Percentiles rank a stretch among this genome's conserved stretches.
These are phyloP conservation scores for Ceraclea dissimilis DNA, from an alignment of 2,888 invertebrate species.

Conservation along the genomic window DNA sequence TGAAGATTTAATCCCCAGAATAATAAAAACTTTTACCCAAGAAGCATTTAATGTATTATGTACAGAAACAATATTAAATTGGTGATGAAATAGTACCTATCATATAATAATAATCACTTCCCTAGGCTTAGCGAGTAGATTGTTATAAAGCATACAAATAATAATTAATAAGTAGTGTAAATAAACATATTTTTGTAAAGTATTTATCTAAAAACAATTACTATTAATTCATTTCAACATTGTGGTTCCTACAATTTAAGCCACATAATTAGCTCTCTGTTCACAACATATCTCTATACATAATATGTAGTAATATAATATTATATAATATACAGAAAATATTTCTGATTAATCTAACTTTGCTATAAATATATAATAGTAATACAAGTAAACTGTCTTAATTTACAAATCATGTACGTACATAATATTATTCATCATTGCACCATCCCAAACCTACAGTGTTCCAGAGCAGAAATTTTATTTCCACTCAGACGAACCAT, in stretches of 20 bases:
- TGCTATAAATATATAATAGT: conserved; percentile 18
- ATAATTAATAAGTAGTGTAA: neutral
- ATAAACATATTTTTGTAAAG: neutral
- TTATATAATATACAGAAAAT: conserved; percentile 10
- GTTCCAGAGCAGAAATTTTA: conserved; percentile 4
- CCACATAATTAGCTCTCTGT: neutral
- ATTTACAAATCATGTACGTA: neutral
- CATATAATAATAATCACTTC: too few relatives aligned
- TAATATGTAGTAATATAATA: too few relatives aligned
- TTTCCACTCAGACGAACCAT: neutral
- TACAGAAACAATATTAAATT: too few relatives aligned
- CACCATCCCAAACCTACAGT: conserved; percentile 13
- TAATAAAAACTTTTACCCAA: too few relatives aligned
- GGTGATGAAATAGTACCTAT: too few relatives aligned
- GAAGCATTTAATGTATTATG: too few relatives aligned
- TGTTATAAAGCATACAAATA: neutral
- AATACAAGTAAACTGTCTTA: neutral
- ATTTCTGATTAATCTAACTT: conserved; percentile 13
- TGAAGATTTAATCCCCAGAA: too few relatives aligned
- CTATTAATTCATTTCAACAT: conserved; percentile 18
- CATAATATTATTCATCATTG: conserved; percentile 10
- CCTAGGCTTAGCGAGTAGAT: too few relatives aligned
- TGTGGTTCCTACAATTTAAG: conserved; percentile 8
- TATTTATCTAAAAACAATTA: conserved; percentile 1
- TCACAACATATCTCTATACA: conserved; percentile 11